Conservation (phyloP, 2,797 vertebrate genomes). For the Sparidentex hasta region DNA sequence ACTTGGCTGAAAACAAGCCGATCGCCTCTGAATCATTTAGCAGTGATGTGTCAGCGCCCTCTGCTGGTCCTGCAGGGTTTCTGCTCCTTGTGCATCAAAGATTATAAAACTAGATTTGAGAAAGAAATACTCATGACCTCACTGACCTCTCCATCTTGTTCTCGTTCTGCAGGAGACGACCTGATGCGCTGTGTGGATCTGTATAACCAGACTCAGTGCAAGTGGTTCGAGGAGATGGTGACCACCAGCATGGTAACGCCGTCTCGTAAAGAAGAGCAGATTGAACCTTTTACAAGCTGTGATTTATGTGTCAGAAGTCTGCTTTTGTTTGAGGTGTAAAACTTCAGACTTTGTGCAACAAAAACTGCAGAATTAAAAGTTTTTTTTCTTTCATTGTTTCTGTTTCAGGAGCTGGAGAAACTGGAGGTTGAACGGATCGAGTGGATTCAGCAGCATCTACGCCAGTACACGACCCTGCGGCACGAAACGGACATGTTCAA, state of each 20-base stretch:
- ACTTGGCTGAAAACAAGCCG: not conserved
- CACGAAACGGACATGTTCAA: conserved; percentile 99
- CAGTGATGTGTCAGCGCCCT: conserved; percentile 44
- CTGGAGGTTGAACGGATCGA: conserved; percentile 97
- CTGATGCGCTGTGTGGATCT: conserved; percentile 98
- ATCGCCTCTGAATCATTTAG: not conserved
- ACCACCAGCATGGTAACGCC: conserved; percentile 93
- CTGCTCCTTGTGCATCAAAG: not conserved
- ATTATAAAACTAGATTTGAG: too few species aligned
- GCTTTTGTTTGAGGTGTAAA: too few species aligned
- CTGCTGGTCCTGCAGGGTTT: conserved; percentile 54
- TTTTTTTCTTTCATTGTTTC: not conserved
- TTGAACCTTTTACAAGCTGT: too few species aligned
- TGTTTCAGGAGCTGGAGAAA: conserved; percentile 93
- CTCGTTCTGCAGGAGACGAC: conserved; percentile 89
- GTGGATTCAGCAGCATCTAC: conserved; percentile 96
- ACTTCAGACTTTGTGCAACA: too few species aligned
- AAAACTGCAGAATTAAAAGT: not conserved
- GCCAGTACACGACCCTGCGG: conserved; percentile 95
- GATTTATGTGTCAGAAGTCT: too few species aligned
- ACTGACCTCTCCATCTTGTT: not conserved
- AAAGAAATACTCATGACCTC: too few species aligned
- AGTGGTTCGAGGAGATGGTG: conserved; percentile 99
- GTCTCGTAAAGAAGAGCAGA: not conserved
- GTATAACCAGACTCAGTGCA: conserved; percentile 98